A percentile compares a stretch with the other conserved stretches of the same genome.
phyloP scores from a whole-genome alignment of 2,888 invertebrate species.

The Leptopilina syphax region DNA sequence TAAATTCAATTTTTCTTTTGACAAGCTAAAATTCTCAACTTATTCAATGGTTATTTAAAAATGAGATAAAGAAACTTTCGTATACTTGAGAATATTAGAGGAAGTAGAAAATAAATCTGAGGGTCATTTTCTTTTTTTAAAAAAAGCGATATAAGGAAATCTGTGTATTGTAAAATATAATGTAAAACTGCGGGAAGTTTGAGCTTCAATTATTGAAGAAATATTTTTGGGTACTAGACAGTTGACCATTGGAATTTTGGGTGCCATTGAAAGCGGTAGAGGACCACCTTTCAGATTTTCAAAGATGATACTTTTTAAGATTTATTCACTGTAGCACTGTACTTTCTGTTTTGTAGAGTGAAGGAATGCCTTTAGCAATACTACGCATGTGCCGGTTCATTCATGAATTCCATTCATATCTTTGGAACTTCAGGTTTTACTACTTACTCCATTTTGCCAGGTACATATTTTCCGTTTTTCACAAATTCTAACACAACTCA shows the following conservation, averaged over 20 bases:
- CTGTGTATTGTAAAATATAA: neutral
- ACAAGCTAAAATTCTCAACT: too few relatives aligned
- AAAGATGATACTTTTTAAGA: conserved; percentile 37
- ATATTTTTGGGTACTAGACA: conserved; percentile 4
- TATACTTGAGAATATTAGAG: neutral
- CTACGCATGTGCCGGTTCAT: conserved; percentile 27
- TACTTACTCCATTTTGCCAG: conserved; percentile 23
- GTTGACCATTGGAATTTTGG: conserved; percentile 23
- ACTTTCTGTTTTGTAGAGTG: neutral
- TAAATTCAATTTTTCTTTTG: too few relatives aligned
- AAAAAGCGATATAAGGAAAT: neutral
- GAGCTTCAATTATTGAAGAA: conserved; percentile 30
- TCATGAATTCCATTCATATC: conserved; percentile 16
- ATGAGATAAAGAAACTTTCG: neutral
- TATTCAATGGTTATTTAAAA: too few relatives aligned
- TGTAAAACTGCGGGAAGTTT: conserved; percentile 31
- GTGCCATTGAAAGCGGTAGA: conserved; percentile 24
- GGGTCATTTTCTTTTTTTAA: neutral
- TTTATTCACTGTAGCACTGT: conserved; percentile 14
- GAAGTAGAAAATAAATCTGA: neutral
- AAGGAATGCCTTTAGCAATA: neutral
- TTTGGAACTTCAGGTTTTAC: neutral
- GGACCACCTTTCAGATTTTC: conserved; percentile 22
- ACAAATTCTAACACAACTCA: neutral
- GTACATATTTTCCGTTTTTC: conserved; percentile 17